phyloP scores from a whole-genome alignment of 1,140 invertebrate genomes.

The Trichogramma pretiosum region DNA sequence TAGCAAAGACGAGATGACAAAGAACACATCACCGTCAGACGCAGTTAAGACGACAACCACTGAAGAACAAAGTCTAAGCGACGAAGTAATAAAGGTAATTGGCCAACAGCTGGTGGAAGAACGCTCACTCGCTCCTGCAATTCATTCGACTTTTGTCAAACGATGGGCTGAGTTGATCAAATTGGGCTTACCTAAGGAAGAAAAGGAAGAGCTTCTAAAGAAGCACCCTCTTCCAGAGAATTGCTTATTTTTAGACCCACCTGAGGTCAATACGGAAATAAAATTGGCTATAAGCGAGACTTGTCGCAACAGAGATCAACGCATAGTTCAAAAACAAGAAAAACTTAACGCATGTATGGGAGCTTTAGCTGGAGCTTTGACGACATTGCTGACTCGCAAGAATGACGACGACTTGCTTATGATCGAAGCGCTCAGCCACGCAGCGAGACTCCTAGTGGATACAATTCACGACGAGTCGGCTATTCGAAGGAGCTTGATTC shows the following conservation, averaged over 20 bases:
- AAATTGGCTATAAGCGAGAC: no score
- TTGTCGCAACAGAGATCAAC: background rate
- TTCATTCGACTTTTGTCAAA: background rate
- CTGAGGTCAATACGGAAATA: background rate
- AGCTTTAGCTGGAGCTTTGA: background rate
- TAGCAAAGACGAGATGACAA: background rate
- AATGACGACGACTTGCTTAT: background rate
- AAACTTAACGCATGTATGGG: background rate
- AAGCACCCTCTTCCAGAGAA: background rate
- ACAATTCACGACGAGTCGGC: background rate
- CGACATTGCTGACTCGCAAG: background rate
- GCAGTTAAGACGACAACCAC: no score
- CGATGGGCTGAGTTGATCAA: background rate
- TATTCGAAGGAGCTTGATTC: background rate
- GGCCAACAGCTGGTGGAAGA: background rate
- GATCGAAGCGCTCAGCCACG: background rate
- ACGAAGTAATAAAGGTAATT: background rate
- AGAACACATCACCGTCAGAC: no score
- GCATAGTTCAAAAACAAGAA: background rate
- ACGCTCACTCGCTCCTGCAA: background rate
- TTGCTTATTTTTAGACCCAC: background rate
- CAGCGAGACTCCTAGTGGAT: background rate
- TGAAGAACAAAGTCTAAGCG: background rate
- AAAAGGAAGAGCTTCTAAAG: background rate
- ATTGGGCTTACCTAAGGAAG: background rate